Evolutionary conservation across 2,888 invertebrate genomes (phyloP), one percentile per base, ranked within the genome.

Genomic region (Ecdyonurus torrentis): DNA sequence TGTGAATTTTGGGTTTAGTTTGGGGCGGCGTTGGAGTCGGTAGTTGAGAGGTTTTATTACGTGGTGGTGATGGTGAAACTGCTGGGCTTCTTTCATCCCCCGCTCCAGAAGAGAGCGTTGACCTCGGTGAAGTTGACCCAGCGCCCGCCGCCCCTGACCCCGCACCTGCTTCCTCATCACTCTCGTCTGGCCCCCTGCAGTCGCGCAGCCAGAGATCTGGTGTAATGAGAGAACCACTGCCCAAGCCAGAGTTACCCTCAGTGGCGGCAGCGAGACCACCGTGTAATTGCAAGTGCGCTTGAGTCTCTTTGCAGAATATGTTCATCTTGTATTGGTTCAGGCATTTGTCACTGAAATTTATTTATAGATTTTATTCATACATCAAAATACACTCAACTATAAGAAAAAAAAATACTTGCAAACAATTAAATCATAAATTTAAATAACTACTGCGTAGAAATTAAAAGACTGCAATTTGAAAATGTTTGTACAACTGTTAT

Each of bases 261-360:
- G 63, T 58, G 25, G 61, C 53, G 20, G 63, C 55, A 59, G 63
- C 60, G 25, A 19, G 64, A 60, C 61, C 18, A 69, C 61, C 22
- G 65, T 67, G 52, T 68, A 69, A 23, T 72, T 92, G 90, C 64
- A 94, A 81, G 73, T 93, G 93, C 5, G 93, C 92, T 73, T 91
- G 88, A 2, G 94, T 92, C 77, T 94, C 94, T 61, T 89, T 85
- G 76, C 94, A 94, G 77, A 95, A 95, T 67, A 94, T 92, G 74
- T 93, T 91, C 93, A 95, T 94, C 78, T 95, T 94, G 80, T 94
- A 95, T 75, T 94, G 93, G 73, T 93, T 94, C 68, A 94, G 80
- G 72, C 94, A 95, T 79, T 92, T 92, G 74, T 93, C 91, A 59
- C 91, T 91, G 75, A 84, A 89, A 74, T 59, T n/a, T n/a, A n/a